Conservation (phyloP, 2,888 invertebrate genomes). For the Sinotaia quadrata region DNA sequence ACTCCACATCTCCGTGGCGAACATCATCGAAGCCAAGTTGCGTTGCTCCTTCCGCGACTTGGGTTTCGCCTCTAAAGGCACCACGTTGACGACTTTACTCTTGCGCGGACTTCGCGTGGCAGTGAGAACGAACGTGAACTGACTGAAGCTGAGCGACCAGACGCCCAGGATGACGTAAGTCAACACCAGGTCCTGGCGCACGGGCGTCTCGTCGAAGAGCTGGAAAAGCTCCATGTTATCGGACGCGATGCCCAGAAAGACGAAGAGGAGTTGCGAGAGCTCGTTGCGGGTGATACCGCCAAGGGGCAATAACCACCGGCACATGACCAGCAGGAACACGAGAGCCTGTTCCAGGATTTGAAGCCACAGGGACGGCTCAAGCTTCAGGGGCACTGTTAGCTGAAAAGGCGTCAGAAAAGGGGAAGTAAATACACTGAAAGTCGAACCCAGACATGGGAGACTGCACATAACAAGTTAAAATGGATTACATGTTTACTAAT, state of each 20-base stretch:
- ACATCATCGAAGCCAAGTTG: slow-evolving; percentile 30
- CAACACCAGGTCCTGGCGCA: slow-evolving; percentile 58
- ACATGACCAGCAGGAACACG: slow-evolving; percentile 59
- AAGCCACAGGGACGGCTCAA: slow-evolving; percentile 54
- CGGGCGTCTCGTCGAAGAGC: slow-evolving; percentile 57
- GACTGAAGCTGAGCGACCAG: slow-evolving; percentile 68
- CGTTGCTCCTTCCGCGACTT: slow-evolving; percentile 13
- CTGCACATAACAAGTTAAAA: too few species aligned
- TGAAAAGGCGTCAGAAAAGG: too few species aligned
- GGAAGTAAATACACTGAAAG: too few species aligned
- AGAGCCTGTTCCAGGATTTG: slow-evolving; percentile 60
- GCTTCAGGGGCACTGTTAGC: slow-evolving; percentile 43
- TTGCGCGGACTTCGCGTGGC: slow-evolving; percentile 52
- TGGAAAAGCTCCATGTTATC: slow-evolving; percentile 65
- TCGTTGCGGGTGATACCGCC: slow-evolving; percentile 68
- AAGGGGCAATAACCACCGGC: slow-evolving; percentile 65
- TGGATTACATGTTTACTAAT: too few species aligned
- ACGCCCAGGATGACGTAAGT: slow-evolving; percentile 61
- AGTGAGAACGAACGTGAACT: slow-evolving; percentile 69
- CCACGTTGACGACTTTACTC: neutral
- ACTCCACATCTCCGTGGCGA: slow-evolving; percentile 71
- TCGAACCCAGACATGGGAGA: too few species aligned
- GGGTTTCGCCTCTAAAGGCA: neutral
- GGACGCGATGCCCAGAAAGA: slow-evolving; percentile 71
- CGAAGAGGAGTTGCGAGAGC: slow-evolving; percentile 71